phyloP scores from a whole-genome alignment of 1,140 invertebrate species.

The Agrilus planipennis region DNA sequence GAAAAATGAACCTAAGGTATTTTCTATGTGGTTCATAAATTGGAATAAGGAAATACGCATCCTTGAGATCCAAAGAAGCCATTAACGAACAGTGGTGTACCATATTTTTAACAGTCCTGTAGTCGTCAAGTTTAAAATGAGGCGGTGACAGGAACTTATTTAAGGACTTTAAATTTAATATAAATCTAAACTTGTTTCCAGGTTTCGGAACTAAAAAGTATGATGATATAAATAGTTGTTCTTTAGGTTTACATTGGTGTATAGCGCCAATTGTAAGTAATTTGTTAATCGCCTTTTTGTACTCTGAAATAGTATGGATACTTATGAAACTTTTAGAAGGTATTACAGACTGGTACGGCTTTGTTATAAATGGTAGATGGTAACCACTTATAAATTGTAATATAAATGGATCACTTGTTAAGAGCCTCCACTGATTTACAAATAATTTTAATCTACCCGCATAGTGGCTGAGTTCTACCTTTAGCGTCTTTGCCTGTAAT shows the following conservation, averaged over 20 bases:
- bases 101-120: background rate
- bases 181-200: background rate
- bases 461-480: no score
- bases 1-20: conserved; percentile 16
- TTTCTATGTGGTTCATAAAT: conserved; percentile 13
- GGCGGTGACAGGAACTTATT: background rate
- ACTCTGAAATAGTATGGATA: background rate
- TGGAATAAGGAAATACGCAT: conserved; percentile 9
- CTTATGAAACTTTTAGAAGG: background rate
- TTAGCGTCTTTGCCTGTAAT: background rate
- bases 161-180: background rate
- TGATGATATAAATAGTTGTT: background rate
- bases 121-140: background rate
- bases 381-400: background rate
- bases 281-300: no score
- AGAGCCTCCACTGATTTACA: background rate
- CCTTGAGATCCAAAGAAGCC: conserved; percentile 7
- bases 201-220: background rate
- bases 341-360: background rate
- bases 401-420: background rate
- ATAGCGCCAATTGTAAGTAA: background rate
- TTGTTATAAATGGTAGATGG: background rate
- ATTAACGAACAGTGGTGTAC: conserved; percentile 9
- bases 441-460: background rate
- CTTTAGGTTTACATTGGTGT: background rate